Conservation (phyloP, 2,113 vertebrate genomes). For the Crotophaga sulcirostris region DNA sequence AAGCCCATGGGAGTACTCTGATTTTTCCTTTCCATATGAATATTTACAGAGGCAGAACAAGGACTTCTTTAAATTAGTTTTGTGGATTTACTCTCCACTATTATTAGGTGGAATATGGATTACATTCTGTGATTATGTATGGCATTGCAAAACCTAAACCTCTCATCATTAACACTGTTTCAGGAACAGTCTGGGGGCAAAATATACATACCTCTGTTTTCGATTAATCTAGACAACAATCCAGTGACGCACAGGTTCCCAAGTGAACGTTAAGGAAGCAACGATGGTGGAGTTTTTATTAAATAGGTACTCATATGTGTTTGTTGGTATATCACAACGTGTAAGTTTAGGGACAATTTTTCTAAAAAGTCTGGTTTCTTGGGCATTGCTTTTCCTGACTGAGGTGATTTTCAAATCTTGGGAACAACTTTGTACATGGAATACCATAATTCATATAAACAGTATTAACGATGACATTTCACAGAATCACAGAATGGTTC, state of each 20-base stretch:
- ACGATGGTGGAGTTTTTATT: accelerated
- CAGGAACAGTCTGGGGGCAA: neutral
- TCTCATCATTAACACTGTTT: neutral
- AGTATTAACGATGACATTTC: too few species aligned
- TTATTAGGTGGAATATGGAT: neutral
- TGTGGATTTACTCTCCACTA: neutral
- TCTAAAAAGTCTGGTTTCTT: neutral
- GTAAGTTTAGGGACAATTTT: neutral
- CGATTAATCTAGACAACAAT: neutral
- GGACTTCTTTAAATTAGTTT: neutral
- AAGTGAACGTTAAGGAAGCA: neutral
- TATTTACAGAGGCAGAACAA: neutral
- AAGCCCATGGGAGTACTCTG: neutral
- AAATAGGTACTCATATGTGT: neutral
- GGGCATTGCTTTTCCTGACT: too few species aligned
- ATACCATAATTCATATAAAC: too few species aligned
- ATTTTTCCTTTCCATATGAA: neutral
- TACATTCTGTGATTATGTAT: neutral
- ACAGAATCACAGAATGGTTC: too few species aligned
- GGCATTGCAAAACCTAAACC: neutral
- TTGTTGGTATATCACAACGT: neutral
- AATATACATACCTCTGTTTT: neutral
- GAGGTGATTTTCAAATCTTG: too few species aligned
- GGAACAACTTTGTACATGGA: too few species aligned
- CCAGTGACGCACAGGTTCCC: neutral